These are phyloP conservation scores for Trichacis sp. DNA, from an alignment of 2,888 invertebrate species.

Conservation along the genomic window DNA sequence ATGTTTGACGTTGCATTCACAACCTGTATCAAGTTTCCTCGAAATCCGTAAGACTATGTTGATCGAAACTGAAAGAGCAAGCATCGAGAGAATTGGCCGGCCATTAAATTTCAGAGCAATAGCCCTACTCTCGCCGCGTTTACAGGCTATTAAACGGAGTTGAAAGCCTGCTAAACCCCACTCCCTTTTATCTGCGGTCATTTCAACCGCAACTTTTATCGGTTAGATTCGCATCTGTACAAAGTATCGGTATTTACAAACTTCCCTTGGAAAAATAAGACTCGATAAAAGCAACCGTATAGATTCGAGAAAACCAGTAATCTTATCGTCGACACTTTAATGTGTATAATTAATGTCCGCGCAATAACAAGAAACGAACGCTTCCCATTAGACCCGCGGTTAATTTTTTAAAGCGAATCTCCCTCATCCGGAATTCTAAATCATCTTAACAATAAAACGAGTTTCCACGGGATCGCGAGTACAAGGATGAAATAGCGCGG, in stretches of 20 bases:
- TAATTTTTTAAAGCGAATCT: slow-evolving; percentile 32
- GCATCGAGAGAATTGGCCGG: slow-evolving; percentile 49
- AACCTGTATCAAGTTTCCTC: too few relatives aligned
- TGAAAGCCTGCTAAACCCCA: slow-evolving; percentile 28
- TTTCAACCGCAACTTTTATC: slow-evolving; percentile 21
- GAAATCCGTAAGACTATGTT: too few relatives aligned
- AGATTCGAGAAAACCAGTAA: neutral
- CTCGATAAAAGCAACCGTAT: neutral
- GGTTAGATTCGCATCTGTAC: slow-evolving; percentile 32
- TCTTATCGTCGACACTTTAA: neutral
- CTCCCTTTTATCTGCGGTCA: slow-evolving; percentile 31
- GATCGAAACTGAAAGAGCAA: too few relatives aligned
- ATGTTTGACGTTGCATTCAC: too few relatives aligned
- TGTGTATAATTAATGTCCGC: slow-evolving; percentile 10
- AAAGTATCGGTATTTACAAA: slow-evolving; percentile 7
- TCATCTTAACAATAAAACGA: slow-evolving; percentile 48
- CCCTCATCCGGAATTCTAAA: slow-evolving; percentile 47
- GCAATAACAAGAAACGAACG: slow-evolving; percentile 9
- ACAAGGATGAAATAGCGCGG: slow-evolving; percentile 35
- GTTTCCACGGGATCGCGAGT: slow-evolving; percentile 22
- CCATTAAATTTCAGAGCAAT: slow-evolving; percentile 57
- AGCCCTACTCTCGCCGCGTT: slow-evolving; percentile 50
- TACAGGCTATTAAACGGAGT: slow-evolving; percentile 53
- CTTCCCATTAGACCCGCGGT: slow-evolving; percentile 15
- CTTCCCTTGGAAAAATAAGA: slow-evolving; percentile 10